Conservation (phyloP, 2,888 invertebrate species). For the Coleophora flavipennella region DNA sequence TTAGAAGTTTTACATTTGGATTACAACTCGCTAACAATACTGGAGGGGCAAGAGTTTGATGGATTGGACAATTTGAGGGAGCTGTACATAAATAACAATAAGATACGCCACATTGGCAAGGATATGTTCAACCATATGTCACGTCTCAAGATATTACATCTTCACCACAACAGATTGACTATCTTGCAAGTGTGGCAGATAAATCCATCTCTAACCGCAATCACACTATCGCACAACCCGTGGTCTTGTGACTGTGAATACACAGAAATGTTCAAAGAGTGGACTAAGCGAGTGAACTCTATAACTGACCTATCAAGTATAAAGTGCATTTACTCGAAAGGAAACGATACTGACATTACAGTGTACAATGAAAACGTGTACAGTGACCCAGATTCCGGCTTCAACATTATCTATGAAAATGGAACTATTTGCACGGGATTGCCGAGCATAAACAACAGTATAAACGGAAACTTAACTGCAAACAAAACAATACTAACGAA, state of each 20-base stretch:
- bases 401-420: constrained; percentile 74
- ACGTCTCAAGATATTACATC: constrained; percentile 75
- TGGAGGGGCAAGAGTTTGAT: constrained; percentile 86
- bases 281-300: constrained; percentile 78
- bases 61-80: constrained; percentile 81
- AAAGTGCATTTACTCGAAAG: constrained; percentile 75
- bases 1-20: constrained; percentile 83
- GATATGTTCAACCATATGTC: constrained; percentile 79
- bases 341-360: constrained; percentile 72
- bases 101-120: constrained; percentile 78
- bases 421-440: constrained; percentile 76
- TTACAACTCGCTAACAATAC: constrained; percentile 77
- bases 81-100: constrained; percentile 82
- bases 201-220: constrained; percentile 74
- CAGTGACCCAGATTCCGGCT: constrained; percentile 73
- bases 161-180: constrained; percentile 81
- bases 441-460: constrained; percentile 78
- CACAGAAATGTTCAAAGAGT: constrained; percentile 81
- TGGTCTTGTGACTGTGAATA: constrained; percentile 90
- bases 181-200: constrained; percentile 82
- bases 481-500: constrained; percentile 82
- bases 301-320: constrained; percentile 77
- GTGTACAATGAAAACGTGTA: constrained; percentile 74
- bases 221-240: constrained; percentile 80
- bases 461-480: constrained; percentile 78